Evolutionary conservation across 1,140 invertebrate species (phyloP).

Genomic region (Euura lappo): DNA sequence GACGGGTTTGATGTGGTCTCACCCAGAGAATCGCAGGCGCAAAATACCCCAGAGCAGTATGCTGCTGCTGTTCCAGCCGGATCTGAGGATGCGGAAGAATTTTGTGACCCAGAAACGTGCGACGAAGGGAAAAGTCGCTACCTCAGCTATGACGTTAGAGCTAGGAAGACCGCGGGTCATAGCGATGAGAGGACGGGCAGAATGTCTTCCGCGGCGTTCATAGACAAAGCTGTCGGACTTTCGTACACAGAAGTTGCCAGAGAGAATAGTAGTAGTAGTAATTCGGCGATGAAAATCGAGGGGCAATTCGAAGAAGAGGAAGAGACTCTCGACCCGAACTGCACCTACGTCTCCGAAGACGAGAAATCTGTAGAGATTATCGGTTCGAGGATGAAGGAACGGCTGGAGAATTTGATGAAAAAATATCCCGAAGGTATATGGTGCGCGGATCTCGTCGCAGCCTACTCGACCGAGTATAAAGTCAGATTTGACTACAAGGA

Average conservation of each 20-base stretch:
- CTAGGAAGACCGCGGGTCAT: too few species aligned
- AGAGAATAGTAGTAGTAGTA: neutral
- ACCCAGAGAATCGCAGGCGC: slow-evolving; percentile 1
- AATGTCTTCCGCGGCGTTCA: neutral
- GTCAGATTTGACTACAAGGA: slow-evolving; percentile 43
- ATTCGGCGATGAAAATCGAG: neutral
- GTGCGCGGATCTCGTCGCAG: slow-evolving; percentile 45
- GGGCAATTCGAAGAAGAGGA: neutral
- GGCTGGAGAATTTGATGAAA: slow-evolving; percentile 45
- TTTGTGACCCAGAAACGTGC: neutral
- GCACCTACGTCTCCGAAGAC: neutral
- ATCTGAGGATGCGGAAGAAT: neutral
- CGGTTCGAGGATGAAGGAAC: slow-evolving; percentile 32
- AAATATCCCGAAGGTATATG: slow-evolving; percentile 49
- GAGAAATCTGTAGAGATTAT: slow-evolving; percentile 19
- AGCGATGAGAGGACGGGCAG: neutral
- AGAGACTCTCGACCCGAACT: neutral
- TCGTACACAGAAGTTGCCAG: neutral
- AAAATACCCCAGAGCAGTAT: slow-evolving; percentile 11
- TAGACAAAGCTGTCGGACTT: neutral
- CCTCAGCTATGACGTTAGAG: too few species aligned
- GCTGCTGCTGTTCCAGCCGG: slow-evolving; percentile 4
- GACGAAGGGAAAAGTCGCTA: neutral
- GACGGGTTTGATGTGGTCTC: slow-evolving; percentile 24
- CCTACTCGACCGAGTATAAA: slow-evolving; percentile 44